phyloP scores from a whole-genome alignment of 2,797 vertebrate genomes.

The Labroides dimidiatus region DNA sequence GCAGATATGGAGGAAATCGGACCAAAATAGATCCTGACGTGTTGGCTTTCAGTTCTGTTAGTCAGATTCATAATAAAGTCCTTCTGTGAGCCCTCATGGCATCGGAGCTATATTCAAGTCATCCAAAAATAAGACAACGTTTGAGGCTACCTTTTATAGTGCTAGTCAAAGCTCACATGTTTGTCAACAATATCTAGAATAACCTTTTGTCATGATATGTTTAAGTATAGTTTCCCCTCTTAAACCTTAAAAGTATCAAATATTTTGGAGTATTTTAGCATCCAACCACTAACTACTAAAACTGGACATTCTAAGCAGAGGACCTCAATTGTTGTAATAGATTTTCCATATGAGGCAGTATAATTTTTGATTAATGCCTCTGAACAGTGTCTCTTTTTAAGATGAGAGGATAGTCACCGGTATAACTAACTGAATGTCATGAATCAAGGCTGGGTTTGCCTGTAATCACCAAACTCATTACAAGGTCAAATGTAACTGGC shows the following conservation, averaged over 20 bases:
- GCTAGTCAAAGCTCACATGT: neutral
- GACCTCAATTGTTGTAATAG: neutral
- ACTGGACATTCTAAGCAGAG: too few relatives aligned
- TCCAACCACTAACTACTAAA: neutral
- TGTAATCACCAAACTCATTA: neutral
- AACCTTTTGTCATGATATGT: neutral
- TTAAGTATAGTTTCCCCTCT: neutral
- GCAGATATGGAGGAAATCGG: slow-evolving; percentile 73
- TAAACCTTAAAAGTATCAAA: neutral
- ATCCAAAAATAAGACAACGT: neutral
- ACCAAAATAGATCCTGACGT: slow-evolving; percentile 79
- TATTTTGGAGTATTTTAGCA: slow-evolving; percentile 22
- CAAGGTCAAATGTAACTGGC: neutral
- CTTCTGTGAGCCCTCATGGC: slow-evolving; percentile 16
- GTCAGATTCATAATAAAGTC: slow-evolving; percentile 21
- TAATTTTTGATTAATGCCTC: neutral
- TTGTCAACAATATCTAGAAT: neutral
- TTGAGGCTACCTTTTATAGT: slow-evolving; percentile 6
- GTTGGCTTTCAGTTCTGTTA: slow-evolving; percentile 50
- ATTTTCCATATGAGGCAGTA: neutral
- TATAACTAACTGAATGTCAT: neutral
- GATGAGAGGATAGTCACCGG: neutral
- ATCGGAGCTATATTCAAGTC: neutral
- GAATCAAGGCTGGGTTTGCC: neutral
- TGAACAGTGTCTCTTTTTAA: neutral